These are phyloP conservation scores for Aphidius gifuensis DNA, from an alignment of 1,140 invertebrate genomes.

Conservation along the genomic window DNA sequence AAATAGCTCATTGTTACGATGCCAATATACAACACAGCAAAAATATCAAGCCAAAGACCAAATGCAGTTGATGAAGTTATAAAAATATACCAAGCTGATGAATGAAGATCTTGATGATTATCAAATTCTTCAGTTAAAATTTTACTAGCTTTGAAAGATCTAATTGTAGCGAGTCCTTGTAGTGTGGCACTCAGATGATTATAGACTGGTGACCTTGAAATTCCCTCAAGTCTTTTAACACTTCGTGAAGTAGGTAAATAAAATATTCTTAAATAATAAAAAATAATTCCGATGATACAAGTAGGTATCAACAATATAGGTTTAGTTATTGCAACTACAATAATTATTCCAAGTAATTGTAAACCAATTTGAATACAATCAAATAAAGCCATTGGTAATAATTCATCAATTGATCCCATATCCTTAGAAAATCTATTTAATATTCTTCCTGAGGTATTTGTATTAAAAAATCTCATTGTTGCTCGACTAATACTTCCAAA, in stretches of 20 bases:
- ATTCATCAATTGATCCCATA: conserved; percentile 80
- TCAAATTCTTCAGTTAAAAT: conserved; percentile 74
- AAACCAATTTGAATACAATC: conserved; percentile 73
- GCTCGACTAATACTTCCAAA: conserved; percentile 61
- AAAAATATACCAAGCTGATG: conserved; percentile 59
- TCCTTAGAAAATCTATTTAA: conserved; percentile 77
- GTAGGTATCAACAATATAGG: conserved; percentile 71
- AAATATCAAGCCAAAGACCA: conserved; percentile 67
- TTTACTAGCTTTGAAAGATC: conserved; percentile 72
- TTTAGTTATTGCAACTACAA: conserved; percentile 73
- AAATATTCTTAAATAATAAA: conserved; percentile 71
- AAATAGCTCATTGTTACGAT: conserved; percentile 57
- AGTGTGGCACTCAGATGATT: conserved; percentile 79
- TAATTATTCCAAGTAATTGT: conserved; percentile 60
- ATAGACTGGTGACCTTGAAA: conserved; percentile 65
- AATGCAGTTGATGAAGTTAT: conserved; percentile 68
- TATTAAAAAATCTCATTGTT: conserved; percentile 75
- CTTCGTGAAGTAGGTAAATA: conserved; percentile 82
- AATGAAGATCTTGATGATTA: conserved; percentile 37
- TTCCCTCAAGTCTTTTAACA: conserved; percentile 62
- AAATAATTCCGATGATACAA: conserved; percentile 64
- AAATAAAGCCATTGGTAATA: conserved; percentile 73
- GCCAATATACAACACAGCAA: conserved; percentile 68
- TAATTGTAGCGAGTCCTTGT: conserved; percentile 71
- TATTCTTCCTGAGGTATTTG: conserved; percentile 71